Evolutionary conservation across 2,797 vertebrate species (phyloP), one percentile per base, ranked within the genome.

Genomic region (Adelosebastes latens): DNA sequence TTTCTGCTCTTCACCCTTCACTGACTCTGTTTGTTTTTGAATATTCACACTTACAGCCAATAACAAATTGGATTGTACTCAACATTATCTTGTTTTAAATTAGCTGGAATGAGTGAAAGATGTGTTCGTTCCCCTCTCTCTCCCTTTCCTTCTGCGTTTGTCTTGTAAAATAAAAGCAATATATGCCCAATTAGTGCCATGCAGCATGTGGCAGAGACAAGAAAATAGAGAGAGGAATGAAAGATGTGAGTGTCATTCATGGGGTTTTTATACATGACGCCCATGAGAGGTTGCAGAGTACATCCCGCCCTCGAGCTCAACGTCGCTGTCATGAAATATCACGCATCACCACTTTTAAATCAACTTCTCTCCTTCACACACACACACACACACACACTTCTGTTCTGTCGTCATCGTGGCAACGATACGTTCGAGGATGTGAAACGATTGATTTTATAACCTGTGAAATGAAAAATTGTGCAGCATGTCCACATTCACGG

Each of bases 281-380:
- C 61, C 20, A 65, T 55, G 60, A 60, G 58, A 80, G 61, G 25
- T 32, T 78, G 52, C 29, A 24, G 53, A 64, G 13, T 24, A 59
- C 18, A 81, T 65, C 31, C 67, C 61, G 74, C 34, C 72, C 68
- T 81, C 16, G 22, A 78, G 60, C 66, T 53, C 59, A 29, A 18
- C 67, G 65, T 66, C 27, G 6, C 25, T 61, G 67, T 77, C 58
- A 79, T 79, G 25, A 86, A 86, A 83, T 79, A 87, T 86, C 59
- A 87, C 64, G 65, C 82, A 77, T 79, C 81, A 67, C 68, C 74
- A 34, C 67, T 65, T 81, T 75, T 36, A 77, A 81, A 87, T 86
- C 2, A 78, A 76, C 8, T 14, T 62, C 29, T 32, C 61, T 52
- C 31, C 22, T 31, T 73, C 14, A 63, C 13, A 60, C 49, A 3